Evolutionary conservation across 2,888 invertebrate species (phyloP).

Genomic region (Callyntrura guangdongensis): DNA sequence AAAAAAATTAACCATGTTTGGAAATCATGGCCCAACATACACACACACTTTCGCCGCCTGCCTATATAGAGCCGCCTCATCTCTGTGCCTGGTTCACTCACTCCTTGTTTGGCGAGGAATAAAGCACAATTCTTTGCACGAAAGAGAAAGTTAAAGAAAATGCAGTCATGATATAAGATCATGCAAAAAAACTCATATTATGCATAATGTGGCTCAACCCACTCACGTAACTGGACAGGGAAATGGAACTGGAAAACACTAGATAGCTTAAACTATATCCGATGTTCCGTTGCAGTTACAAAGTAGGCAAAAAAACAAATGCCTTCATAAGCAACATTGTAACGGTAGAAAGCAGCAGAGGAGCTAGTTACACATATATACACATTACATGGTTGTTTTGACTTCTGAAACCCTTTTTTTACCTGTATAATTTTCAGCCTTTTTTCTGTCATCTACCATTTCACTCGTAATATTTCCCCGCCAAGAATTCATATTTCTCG

Average conservation of each 20-base stretch:
- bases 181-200: background rate
- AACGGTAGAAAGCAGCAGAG: too few species aligned
- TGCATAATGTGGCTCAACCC: background rate
- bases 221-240: background rate
- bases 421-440: slow-evolving; percentile 10
- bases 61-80: background rate
- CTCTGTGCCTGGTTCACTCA: background rate
- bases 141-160: slow-evolving; percentile 39
- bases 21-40: background rate
- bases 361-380: too few species aligned
- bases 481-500: slow-evolving; percentile 1
- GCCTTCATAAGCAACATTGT: too few species aligned
- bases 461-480: background rate
- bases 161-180: background rate
- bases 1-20: background rate
- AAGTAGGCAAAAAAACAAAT: too few species aligned
- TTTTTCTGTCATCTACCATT: background rate
- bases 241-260: background rate
- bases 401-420: background rate
- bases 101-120: background rate
- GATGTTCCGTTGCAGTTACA: too few species aligned
- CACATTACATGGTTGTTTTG: background rate
- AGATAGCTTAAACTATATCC: background rate
- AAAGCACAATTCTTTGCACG: slow-evolving; percentile 1
- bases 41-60: background rate